Evolutionary conservation across 2,113 vertebrate genomes (phyloP), one percentile per base, ranked within the genome.

Genomic region (Marmota flaviventris): DNA sequence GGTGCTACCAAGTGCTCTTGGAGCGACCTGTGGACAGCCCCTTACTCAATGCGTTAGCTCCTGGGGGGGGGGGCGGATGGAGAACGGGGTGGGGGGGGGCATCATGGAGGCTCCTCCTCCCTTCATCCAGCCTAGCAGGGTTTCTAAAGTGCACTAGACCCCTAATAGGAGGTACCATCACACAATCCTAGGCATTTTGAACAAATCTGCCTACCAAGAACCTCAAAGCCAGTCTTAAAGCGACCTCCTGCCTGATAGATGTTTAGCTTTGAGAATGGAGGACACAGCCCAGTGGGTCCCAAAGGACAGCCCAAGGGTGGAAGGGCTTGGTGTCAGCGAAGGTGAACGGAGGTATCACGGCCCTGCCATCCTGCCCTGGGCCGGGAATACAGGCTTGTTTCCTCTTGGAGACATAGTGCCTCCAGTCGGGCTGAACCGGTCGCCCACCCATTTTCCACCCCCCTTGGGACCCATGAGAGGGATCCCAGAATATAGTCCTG

Each of bases 51-150:
- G 82, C 67, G 0, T 27, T n/a, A 58, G 95, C 53, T 16, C 4
- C 76, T 45, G 42, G 17, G 32, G 0, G 7, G 16, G 13, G 29
- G 0, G 7, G 20, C 17, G 13, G 5, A 12, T 16, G 22, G 32
- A 53, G 10, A n/a, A 9, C 20, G 17, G 32, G 67, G 32, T 32
- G n/a, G 4, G 3, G 4, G 3, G 12, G 77, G 37, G 34, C 34
- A 16, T 24, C 85, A 14, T 37, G 20, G 42, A 65, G 83, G 75
- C 87, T 39, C 29, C 56, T 81, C 77, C 53, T 89, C 32, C 37
- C 24, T 63, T 27, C 24, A 32, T 34, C 34, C 39, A 32, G 27
- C 10, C 5, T 37, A 27, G 39, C 32, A 42, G 34, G 20, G 45
- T 91, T 87, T 32, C 24, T 16, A 81, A 85, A 17, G 48, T 10